Percentiles rank a stretch among this genome's conserved stretches.
Evolutionary conservation across 2,113 vertebrate species (phyloP).

Genomic region (Gambusia affinis): DNA sequence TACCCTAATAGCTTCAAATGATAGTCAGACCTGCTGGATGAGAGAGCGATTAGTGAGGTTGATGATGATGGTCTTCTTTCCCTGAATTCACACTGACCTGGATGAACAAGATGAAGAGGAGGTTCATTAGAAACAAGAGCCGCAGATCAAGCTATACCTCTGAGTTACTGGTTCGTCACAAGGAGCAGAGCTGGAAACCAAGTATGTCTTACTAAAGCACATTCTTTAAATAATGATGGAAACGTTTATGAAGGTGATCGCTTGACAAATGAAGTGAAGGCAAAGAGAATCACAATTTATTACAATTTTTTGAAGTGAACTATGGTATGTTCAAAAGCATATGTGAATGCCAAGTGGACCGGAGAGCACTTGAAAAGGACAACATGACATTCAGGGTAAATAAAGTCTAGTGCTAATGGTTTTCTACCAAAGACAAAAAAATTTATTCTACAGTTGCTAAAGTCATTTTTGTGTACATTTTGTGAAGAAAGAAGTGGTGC

Average conservation of each 20-base stretch:
- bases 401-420: too few relatives aligned
- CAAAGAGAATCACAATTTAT: too few relatives aligned
- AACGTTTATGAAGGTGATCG: constrained; percentile 9
- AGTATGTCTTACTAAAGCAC: constrained; percentile 39
- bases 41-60: constrained; percentile 53
- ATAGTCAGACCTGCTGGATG: constrained; percentile 57
- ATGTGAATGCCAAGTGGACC: too few relatives aligned
- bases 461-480: too few relatives aligned
- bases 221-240: constrained; percentile 58
- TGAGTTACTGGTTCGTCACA: constrained; percentile 37
- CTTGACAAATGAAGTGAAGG: constrained; percentile 27
- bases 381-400: too few relatives aligned
- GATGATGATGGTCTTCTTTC: constrained; percentile 49
- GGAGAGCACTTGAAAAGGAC: too few relatives aligned
- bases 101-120: constrained; percentile 23
- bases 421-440: too few relatives aligned
- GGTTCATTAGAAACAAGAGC: constrained; percentile 48
- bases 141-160: constrained; percentile 26
- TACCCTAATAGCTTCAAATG: constrained; percentile 56
- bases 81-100: constrained; percentile 52
- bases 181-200: constrained; percentile 29
- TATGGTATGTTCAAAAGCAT: too few relatives aligned
- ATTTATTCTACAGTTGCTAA: too few relatives aligned
- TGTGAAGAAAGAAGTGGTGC: too few relatives aligned
- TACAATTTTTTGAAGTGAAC: too few relatives aligned